These are phyloP conservation scores for Babyrousa celebensis DNA, from an alignment of 2,797 vertebrate species.

Conservation along the genomic window DNA sequence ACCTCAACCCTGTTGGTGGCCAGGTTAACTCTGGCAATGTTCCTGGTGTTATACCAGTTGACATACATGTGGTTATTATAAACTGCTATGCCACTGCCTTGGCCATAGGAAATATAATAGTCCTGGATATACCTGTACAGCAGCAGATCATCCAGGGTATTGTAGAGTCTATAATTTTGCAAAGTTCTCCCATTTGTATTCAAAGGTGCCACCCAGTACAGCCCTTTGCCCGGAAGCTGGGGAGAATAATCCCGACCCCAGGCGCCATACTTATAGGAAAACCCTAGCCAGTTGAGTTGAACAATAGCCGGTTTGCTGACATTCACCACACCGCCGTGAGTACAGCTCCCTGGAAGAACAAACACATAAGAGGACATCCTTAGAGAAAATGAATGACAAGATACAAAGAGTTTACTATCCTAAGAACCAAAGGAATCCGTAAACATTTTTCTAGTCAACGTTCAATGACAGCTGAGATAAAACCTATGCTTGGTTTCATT, in stretches of 20 bases:
- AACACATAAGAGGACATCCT: conserved; percentile 67
- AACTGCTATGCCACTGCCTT: conserved; percentile 89
- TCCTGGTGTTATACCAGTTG: conserved; percentile 60
- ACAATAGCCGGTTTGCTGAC: conserved; percentile 89
- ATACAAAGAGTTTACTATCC: neutral
- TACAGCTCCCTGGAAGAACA: conserved; percentile 89
- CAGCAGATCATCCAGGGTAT: conserved; percentile 89
- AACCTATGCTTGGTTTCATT: neutral
- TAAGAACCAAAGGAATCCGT: conserved; percentile 50
- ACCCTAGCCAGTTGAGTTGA: conserved; percentile 91
- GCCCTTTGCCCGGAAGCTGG: conserved; percentile 76
- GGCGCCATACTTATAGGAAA: conserved; percentile 88
- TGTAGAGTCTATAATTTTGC: conserved; percentile 88
- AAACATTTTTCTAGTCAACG: neutral
- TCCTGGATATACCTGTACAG: conserved; percentile 68
- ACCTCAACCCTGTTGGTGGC: conserved; percentile 49
- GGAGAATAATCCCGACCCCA: conserved; percentile 91
- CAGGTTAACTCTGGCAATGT: conserved; percentile 88
- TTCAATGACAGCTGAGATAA: conserved; percentile 1
- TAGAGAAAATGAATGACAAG: conserved; percentile 52
- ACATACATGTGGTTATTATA: conserved; percentile 90
- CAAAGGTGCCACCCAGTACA: conserved; percentile 92
- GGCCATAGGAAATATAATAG: conserved; percentile 58
- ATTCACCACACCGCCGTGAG: conserved; percentile 87
- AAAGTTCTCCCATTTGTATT: conserved; percentile 82